Percentiles rank a stretch among this genome's conserved stretches.
Evolutionary conservation across 2,888 invertebrate genomes (phyloP).

Genomic region (Megalurothrips usitatus): DNA sequence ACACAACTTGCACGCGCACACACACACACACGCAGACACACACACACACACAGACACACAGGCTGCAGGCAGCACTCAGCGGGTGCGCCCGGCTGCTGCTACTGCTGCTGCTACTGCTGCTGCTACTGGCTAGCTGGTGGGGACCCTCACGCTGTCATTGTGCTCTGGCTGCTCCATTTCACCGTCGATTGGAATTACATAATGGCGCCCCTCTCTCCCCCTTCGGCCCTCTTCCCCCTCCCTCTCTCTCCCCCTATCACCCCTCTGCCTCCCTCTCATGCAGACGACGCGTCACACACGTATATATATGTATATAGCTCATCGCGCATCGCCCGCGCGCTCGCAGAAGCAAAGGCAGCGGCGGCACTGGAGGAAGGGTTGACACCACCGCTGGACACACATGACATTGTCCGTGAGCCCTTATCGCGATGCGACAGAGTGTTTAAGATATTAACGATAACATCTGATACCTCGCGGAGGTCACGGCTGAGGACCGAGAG

Average conservation of each 20-base stretch:
- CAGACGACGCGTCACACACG: too few relatives aligned
- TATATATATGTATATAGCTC: not conserved
- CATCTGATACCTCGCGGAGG: too few relatives aligned
- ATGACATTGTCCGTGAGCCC: too few relatives aligned
- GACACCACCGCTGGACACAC: too few relatives aligned
- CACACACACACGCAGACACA: not conserved
- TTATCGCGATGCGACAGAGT: too few relatives aligned
- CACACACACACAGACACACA: not conserved
- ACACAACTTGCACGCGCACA: slow-evolving; percentile 17
- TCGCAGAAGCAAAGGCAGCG: not conserved
- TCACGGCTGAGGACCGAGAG: too few relatives aligned
- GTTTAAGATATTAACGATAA: too few relatives aligned
- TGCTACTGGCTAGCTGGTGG: too few relatives aligned
- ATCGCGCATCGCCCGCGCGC: too few relatives aligned
- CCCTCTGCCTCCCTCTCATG: too few relatives aligned
- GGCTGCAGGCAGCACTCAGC: not conserved
- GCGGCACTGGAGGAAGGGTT: not conserved
- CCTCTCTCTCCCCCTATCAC: not conserved
- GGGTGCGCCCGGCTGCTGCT: not conserved
- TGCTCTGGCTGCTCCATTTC: slow-evolving; percentile 6
- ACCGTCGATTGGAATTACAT: slow-evolving; percentile 25
- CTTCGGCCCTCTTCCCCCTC: not conserved
- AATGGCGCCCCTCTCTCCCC: not conserved
- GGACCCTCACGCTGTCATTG: slow-evolving; percentile 4
- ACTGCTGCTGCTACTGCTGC: not conserved